Evolutionary conservation across 2,888 invertebrate species (phyloP).

Genomic region (Tetheella fluctuosa): DNA sequence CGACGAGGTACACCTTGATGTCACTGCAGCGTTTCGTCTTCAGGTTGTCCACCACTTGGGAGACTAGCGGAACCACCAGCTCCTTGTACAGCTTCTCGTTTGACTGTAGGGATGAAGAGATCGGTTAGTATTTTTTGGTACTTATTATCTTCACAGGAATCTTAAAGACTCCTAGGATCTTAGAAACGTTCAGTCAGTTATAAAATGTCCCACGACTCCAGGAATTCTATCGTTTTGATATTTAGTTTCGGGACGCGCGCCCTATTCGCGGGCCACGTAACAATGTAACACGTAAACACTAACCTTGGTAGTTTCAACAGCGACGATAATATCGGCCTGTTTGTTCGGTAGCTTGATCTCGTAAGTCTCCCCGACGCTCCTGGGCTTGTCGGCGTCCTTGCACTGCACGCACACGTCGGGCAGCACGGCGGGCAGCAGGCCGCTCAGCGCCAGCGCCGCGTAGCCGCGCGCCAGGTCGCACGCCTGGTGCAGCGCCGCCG

Average conservation of each 20-base stretch:
- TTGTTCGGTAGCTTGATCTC: conserved; percentile 87
- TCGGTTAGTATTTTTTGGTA: too few species aligned
- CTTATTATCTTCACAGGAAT: too few species aligned
- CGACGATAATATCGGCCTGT: conserved; percentile 91
- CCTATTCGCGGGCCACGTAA: too few species aligned
- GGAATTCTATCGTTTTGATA: too few species aligned
- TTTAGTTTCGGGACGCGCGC: too few species aligned
- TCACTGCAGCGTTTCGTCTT: conserved; percentile 80
- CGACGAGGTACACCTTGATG: conserved; percentile 78
- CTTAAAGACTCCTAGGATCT: too few species aligned
- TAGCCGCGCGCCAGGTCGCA: conserved; percentile 89
- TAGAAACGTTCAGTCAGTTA: too few species aligned
- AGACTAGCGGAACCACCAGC: conserved; percentile 85
- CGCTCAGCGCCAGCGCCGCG: conserved; percentile 83
- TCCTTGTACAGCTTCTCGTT: conserved; percentile 87
- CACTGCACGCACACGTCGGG: conserved; percentile 87
- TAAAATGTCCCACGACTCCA: too few species aligned
- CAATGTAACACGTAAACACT: conserved; percentile 31
- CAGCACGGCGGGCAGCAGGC: conserved; percentile 84
- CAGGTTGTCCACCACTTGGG: conserved; percentile 84
- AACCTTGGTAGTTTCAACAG: conserved; percentile 86
- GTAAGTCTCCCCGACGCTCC: conserved; percentile 85
- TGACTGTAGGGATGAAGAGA: conserved; percentile 52
- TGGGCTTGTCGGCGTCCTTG: conserved; percentile 69
- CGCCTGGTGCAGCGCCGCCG: conserved; percentile 81